phyloP scores from a whole-genome alignment of 37 sponge, comb jelly and placozoan genomes.

The Cliona cf. orientalis region DNA sequence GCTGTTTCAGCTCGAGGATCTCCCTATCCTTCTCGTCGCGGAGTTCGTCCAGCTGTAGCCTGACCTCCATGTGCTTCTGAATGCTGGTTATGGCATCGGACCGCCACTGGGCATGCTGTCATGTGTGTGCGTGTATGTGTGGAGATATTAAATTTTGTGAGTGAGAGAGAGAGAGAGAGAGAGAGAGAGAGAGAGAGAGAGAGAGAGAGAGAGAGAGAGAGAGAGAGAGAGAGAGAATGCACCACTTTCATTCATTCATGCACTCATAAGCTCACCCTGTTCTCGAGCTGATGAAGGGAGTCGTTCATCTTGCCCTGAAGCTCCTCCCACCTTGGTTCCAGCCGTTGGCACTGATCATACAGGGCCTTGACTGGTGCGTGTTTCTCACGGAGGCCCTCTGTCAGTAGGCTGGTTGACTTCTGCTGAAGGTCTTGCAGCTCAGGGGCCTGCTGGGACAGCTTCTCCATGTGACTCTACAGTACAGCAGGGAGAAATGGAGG shows the following conservation, averaged over 20 bases:
- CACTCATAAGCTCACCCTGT: conserved; percentile 34
- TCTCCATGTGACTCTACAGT: conserved; percentile 14
- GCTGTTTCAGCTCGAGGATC: no score
- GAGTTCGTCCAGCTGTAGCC: no score
- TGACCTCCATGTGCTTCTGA: no score
- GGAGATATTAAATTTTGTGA: not conserved
- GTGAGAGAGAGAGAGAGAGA: not conserved
- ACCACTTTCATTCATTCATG: not conserved
- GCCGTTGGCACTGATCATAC: not conserved
- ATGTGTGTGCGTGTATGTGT: not conserved
- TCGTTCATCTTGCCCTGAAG: conserved; percentile 1
- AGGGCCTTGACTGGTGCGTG: conserved; percentile 1
- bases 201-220: no score
- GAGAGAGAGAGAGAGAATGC: not conserved
- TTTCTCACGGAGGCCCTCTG: conserved; percentile 5
- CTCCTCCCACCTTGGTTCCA: conserved; percentile 21
- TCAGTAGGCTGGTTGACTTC: not conserved
- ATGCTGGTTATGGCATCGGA: not conserved
- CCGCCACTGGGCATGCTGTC: not conserved
- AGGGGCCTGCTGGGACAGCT: not conserved
- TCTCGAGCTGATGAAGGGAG: not conserved
- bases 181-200: no score
- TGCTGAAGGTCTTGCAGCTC: not conserved
- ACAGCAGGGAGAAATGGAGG: not conserved
- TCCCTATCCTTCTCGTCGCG: no score